Evolutionary conservation across 2,113 vertebrate genomes (phyloP).

Genomic region (Ptilonorhynchus violaceus): DNA sequence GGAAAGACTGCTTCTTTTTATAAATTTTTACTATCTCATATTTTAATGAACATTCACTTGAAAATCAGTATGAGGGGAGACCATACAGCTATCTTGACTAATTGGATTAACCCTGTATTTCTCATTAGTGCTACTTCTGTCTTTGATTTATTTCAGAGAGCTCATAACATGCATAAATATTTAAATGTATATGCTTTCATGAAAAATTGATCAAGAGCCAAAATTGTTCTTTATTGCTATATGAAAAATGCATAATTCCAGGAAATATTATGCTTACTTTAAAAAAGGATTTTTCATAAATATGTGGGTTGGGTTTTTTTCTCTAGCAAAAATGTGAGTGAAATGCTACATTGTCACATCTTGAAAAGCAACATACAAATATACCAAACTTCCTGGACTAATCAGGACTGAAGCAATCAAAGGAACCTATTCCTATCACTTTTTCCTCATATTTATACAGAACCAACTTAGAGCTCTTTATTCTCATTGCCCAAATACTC

Average conservation of each 20-base stretch:
- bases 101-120: neutral
- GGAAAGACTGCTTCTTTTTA: neutral
- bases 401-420: neutral
- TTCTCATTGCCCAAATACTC: neutral
- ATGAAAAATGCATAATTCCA: neutral
- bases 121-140: neutral
- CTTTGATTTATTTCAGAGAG: neutral
- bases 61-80: neutral
- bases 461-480: neutral
- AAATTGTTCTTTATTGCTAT: neutral
- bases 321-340: neutral
- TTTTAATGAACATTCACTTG: neutral
- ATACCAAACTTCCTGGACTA: neutral
- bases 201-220: neutral
- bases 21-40: neutral
- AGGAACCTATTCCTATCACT: neutral
- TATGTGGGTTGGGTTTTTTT: neutral
- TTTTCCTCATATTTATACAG: neutral
- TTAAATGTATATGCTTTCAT: neutral
- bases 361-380: neutral
- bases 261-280: neutral
- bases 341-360: neutral
- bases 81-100: neutral
- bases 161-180: neutral
- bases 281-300: neutral